phyloP scores from a whole-genome alignment of 2,888 invertebrate genomes.

The Pterobdella sp. region DNA sequence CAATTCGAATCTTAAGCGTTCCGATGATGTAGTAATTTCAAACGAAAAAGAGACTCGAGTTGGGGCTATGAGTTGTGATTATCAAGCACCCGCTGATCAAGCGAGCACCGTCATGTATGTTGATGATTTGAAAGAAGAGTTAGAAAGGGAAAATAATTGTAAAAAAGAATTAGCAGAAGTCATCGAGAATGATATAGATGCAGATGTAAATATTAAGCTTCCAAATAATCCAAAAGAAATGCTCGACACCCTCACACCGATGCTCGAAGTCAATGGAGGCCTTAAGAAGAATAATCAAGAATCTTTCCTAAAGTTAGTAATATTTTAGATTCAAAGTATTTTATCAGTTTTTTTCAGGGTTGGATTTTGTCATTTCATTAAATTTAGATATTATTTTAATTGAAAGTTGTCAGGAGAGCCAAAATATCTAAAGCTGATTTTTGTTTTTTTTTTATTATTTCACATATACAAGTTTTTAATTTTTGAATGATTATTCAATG shows the following conservation, averaged over 20 bases:
- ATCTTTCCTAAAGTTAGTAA: neutral
- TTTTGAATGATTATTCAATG: no score
- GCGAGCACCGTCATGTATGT: neutral
- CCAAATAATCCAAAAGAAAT: neutral
- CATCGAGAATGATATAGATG: neutral
- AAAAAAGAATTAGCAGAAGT: neutral
- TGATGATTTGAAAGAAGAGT: neutral
- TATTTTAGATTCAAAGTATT: no score
- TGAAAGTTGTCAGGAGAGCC: no score
- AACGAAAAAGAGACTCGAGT: neutral
- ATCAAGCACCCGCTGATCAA: neutral
- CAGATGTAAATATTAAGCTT: slow-evolving; percentile 6
- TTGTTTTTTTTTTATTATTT: no score
- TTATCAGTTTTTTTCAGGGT: no score
- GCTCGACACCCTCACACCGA: slow-evolving; percentile 1
- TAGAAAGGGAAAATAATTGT: neutral
- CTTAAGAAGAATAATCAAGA: neutral
- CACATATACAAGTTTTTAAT: no score
- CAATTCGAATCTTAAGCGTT: no score
- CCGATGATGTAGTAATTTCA: neutral
- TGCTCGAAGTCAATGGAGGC: neutral
- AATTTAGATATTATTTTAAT: no score
- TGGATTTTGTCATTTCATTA: no score
- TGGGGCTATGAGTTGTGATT: neutral
- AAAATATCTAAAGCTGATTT: no score